Percentiles rank a stretch among this genome's conserved stretches.
Conservation (phyloP, 1,140 invertebrate genomes). For the Drosophila sp. region DNA sequence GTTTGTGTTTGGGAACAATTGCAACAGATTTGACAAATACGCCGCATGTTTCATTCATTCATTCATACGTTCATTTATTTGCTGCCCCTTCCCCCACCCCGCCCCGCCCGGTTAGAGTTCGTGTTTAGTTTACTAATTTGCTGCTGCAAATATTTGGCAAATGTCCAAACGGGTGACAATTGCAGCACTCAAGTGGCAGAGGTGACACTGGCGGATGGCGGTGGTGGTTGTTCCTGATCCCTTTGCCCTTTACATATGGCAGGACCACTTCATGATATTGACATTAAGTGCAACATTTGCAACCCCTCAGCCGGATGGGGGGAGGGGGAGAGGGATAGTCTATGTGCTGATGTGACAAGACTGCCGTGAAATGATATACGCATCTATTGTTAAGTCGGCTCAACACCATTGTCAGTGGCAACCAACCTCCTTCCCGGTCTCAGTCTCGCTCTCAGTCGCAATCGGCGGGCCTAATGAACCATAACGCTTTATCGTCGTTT, state of each 20-base stretch:
- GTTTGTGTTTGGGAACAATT: constrained; percentile 36
- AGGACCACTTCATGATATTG: constrained; percentile 73
- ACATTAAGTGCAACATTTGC: constrained; percentile 64
- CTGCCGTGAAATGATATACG: constrained; percentile 60
- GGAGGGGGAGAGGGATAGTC: neutral
- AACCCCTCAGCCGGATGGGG: constrained; percentile 49
- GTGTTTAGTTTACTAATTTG: constrained; percentile 77
- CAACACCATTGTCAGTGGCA: constrained; percentile 42
- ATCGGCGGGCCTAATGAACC: constrained; percentile 76
- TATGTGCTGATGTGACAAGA: constrained; percentile 37
- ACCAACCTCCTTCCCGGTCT: constrained; percentile 11
- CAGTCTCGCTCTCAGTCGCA: constrained; percentile 35
- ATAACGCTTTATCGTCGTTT: constrained; percentile 79
- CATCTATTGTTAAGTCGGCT: constrained; percentile 56
- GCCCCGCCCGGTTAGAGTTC: neutral
- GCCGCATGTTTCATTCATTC: constrained; percentile 64
- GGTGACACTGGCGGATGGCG: constrained; percentile 7
- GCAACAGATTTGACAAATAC: constrained; percentile 74
- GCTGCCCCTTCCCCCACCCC: neutral
- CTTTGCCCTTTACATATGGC: constrained; percentile 47
- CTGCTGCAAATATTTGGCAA: constrained; percentile 66
- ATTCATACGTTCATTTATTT: constrained; percentile 21
- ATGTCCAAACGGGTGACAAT: constrained; percentile 70
- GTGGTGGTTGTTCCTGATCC: constrained; percentile 23
- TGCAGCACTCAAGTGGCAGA: constrained; percentile 60